phyloP scores from a whole-genome alignment of 2,797 vertebrate species.

The Gymnoscopelus microlampas region DNA sequence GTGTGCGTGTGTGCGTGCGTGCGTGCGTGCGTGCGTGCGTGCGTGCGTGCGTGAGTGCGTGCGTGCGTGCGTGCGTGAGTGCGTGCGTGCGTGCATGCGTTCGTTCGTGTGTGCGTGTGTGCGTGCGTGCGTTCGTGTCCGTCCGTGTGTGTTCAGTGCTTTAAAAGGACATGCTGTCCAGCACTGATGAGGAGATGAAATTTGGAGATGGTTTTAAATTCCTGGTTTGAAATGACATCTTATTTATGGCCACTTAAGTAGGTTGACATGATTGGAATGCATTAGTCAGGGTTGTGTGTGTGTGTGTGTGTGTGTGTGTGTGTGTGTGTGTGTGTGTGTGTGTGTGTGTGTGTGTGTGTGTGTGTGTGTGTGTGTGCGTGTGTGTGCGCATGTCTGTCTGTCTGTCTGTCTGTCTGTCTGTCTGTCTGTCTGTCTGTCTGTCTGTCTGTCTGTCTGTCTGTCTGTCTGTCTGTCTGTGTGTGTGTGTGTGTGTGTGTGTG shows the following conservation, averaged over 20 bases:
- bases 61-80: constrained; percentile 15
- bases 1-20: constrained; percentile 4
- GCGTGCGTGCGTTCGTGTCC: not conserved
- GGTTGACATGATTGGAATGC: constrained; percentile 59
- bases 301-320: constrained; percentile 16
- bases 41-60: constrained; percentile 15
- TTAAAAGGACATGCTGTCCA: constrained; percentile 10
- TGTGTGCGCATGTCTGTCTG: constrained; percentile 6
- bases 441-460: constrained; percentile 5
- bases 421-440: not conserved
- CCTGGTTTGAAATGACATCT: constrained; percentile 61
- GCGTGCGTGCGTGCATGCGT: not conserved
- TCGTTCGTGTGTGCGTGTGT: constrained; percentile 2
- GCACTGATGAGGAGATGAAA: constrained; percentile 36
- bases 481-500: constrained; percentile 14
- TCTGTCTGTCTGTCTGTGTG: not conserved
- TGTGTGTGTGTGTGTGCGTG: not conserved
- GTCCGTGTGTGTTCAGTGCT: not conserved
- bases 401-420: constrained; percentile 20
- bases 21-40: not conserved
- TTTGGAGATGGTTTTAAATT: constrained; percentile 50
- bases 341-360: not conserved
- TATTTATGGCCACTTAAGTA: constrained; percentile 63
- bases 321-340: not conserved
- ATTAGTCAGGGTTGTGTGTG: constrained; percentile 30